Conservation (phyloP, 2,888 invertebrate species). For the Polylopha cassiicola region DNA sequence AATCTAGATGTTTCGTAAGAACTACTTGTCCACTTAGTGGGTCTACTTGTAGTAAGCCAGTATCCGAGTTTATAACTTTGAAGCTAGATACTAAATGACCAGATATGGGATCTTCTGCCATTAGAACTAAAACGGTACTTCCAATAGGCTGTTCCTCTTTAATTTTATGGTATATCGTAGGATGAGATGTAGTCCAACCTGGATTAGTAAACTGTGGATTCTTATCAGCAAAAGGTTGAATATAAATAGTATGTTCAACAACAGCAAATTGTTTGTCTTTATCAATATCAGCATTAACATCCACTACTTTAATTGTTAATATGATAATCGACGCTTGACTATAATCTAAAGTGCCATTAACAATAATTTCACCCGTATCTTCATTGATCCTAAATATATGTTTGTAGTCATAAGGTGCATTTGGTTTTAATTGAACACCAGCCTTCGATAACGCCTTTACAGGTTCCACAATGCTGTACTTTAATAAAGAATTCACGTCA, state of each 20-base stretch:
- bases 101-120: slow-evolving; percentile 83
- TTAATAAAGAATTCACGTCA: slow-evolving; percentile 81
- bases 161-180: slow-evolving; percentile 80
- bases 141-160: slow-evolving; percentile 88
- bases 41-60: slow-evolving; percentile 76
- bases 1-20: slow-evolving; percentile 85
- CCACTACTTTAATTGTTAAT: slow-evolving; percentile 82
- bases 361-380: slow-evolving; percentile 81
- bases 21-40: slow-evolving; percentile 85
- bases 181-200: slow-evolving; percentile 84
- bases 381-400: slow-evolving; percentile 83
- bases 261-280: slow-evolving; percentile 80
- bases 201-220: slow-evolving; percentile 85
- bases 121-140: slow-evolving; percentile 81
- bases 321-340: slow-evolving; percentile 85
- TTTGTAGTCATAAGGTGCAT: slow-evolving; percentile 79
- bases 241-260: slow-evolving; percentile 85
- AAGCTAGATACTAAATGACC: slow-evolving; percentile 79
- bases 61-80: slow-evolving; percentile 74
- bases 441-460: slow-evolving; percentile 85
- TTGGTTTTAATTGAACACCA: slow-evolving; percentile 81
- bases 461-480: slow-evolving; percentile 82
- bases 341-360: slow-evolving; percentile 82
- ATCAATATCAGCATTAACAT: slow-evolving; percentile 82
- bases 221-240: slow-evolving; percentile 86